These are phyloP conservation scores for Julus scandinavius DNA, from an alignment of 2,888 invertebrate species.

Conservation along the genomic window DNA sequence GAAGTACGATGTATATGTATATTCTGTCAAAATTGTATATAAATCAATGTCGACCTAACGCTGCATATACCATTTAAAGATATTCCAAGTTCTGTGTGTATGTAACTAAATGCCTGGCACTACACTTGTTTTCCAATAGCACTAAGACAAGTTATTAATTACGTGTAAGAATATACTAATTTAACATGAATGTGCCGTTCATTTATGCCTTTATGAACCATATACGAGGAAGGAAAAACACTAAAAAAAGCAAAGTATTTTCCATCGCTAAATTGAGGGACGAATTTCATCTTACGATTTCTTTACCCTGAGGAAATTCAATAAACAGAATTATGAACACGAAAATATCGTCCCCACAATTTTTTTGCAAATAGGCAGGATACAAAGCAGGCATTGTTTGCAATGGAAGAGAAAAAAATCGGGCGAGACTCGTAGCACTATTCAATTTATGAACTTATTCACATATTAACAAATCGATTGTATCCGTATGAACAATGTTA, in stretches of 20 bases:
- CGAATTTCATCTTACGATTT: not conserved
- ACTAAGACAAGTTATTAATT: too few species aligned
- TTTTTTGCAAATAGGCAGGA: not conserved
- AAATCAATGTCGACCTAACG: too few species aligned
- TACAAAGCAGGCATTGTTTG: not conserved
- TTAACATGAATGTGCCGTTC: not conserved
- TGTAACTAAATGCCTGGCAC: too few species aligned
- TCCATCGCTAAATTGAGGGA: not conserved
- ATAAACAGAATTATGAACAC: constrained; percentile 24
- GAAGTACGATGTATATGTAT: too few species aligned
- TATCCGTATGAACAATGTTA: not conserved
- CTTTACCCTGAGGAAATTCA: not conserved
- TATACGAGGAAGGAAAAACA: not conserved
- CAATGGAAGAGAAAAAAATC: not conserved
- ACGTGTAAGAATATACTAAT: too few species aligned
- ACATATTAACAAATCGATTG: constrained; percentile 24
- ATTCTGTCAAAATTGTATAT: too few species aligned
- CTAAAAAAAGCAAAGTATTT: not conserved
- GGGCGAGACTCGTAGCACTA: not conserved
- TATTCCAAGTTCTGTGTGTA: too few species aligned
- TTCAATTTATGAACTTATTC: constrained; percentile 26
- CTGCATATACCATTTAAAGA: too few species aligned
- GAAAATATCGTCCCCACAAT: not conserved
- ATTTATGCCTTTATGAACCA: not conserved
- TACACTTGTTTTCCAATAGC: too few species aligned